Conservation (phyloP, 2,888 invertebrate species). For the Dione juno region DNA sequence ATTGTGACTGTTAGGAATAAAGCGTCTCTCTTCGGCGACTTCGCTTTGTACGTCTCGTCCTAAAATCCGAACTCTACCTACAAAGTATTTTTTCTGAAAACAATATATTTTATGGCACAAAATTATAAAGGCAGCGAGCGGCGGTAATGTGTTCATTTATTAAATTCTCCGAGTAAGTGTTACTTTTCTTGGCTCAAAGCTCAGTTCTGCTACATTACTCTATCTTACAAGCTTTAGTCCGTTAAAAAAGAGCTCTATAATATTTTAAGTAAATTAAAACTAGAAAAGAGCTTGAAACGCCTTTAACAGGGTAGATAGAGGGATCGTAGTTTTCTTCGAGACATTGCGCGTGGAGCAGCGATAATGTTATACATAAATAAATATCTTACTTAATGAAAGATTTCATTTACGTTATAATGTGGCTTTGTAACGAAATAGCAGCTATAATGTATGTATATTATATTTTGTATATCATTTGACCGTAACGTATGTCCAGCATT, state of each 20-base stretch:
- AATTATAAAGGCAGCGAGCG: background rate
- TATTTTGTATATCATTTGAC: no score
- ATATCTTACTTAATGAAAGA: no score
- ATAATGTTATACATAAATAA: no score
- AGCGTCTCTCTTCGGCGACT: background rate
- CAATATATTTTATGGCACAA: background rate
- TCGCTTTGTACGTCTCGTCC: background rate
- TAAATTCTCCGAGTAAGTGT: slow-evolving; percentile 1
- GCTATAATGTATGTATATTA: no score
- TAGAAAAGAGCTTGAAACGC: background rate
- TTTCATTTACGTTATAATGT: no score
- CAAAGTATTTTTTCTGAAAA: background rate
- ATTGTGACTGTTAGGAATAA: background rate
- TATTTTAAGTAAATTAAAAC: background rate
- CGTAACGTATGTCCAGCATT: no score
- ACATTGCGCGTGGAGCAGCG: no score
- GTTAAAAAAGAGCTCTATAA: background rate
- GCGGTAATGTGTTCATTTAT: background rate
- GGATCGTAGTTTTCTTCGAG: no score
- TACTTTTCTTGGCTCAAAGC: background rate
- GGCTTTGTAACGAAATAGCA: no score
- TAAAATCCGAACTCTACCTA: background rate
- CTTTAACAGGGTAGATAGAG: no score
- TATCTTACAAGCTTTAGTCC: slow-evolving; percentile 10
- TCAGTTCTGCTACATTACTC: slow-evolving; percentile 12